Evolutionary conservation across 2,888 invertebrate species (phyloP).

Genomic region (Caenorhabditis macrosperma): DNA sequence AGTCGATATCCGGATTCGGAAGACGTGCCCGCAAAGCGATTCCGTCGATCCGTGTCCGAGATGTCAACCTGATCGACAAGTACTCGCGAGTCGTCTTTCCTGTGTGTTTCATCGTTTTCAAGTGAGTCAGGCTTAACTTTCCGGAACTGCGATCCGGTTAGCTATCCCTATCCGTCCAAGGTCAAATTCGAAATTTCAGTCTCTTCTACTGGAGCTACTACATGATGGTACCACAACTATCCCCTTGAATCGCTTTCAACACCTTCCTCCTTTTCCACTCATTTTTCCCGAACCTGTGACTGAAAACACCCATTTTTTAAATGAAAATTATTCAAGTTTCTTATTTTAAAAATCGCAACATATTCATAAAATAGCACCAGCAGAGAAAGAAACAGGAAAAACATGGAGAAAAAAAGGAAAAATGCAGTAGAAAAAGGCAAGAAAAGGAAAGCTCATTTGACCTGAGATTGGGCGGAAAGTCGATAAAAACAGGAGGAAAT

Average conservation of each 20-base stretch:
- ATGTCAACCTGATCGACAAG: constrained; percentile 97
- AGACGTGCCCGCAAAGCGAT: constrained; percentile 63
- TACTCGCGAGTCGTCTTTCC: constrained; percentile 96
- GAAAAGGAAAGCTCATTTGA: constrained; percentile 20
- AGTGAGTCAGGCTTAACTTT: constrained; percentile 85
- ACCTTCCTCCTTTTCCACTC: background rate
- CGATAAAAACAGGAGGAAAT: too few species aligned
- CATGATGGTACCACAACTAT: constrained; percentile 53
- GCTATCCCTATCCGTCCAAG: too few species aligned
- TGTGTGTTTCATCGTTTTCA: constrained; percentile 94
- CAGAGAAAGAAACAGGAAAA: background rate
- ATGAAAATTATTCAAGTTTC: background rate
- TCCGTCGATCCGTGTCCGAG: constrained; percentile 84
- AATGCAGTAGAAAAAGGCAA: constrained; percentile 30
- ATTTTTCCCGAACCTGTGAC: background rate
- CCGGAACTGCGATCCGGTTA: too few species aligned
- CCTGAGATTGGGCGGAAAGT: constrained; percentile 12
- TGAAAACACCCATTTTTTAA: too few species aligned
- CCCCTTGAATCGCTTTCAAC: background rate
- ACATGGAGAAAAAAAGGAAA: background rate
- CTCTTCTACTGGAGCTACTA: constrained; percentile 76
- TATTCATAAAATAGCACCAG: constrained; percentile 4
- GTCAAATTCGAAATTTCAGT: constrained; percentile 57
- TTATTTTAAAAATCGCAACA: constrained; percentile 1
- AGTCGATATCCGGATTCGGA: constrained; percentile 59